A percentile compares a stretch with the other conserved stretches of the same genome.
Evolutionary conservation across 2,888 invertebrate species (phyloP).

Genomic region (Drosophila meridiana): DNA sequence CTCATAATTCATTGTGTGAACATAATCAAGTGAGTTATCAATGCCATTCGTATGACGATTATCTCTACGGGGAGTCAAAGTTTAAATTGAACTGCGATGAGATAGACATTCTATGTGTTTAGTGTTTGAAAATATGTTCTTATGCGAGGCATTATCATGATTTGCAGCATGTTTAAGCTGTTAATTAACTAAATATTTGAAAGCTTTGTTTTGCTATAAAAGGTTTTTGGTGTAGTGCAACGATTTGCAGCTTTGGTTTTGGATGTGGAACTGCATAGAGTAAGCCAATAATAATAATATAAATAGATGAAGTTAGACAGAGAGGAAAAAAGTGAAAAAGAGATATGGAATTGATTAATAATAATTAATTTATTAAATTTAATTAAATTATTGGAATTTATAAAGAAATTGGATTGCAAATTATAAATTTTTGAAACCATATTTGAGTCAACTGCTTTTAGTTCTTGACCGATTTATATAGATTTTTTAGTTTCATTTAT

Average conservation of each 20-base stretch:
- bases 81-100: background rate
- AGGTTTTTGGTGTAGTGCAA: background rate
- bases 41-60: background rate
- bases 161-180: background rate
- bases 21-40: slow-evolving; percentile 9
- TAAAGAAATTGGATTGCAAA: background rate
- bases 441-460: background rate
- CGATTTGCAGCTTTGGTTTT: background rate
- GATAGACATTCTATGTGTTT: background rate
- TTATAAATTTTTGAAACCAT: background rate
- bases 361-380: no score
- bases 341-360: background rate
- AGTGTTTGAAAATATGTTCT: background rate
- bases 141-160: background rate
- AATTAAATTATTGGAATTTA: no score
- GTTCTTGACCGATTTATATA: background rate
- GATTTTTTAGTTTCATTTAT: background rate
- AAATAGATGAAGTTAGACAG: background rate
- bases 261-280: background rate
- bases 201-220: background rate
- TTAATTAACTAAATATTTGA: background rate
- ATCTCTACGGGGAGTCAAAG: background rate
- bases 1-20: background rate
- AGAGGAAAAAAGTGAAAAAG: no score
- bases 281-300: background rate